Percentiles rank a stretch among this genome's conserved stretches.
These are phyloP conservation scores for Hucho hucho DNA, from an alignment of 2,113 vertebrate species.

Conservation along the genomic window DNA sequence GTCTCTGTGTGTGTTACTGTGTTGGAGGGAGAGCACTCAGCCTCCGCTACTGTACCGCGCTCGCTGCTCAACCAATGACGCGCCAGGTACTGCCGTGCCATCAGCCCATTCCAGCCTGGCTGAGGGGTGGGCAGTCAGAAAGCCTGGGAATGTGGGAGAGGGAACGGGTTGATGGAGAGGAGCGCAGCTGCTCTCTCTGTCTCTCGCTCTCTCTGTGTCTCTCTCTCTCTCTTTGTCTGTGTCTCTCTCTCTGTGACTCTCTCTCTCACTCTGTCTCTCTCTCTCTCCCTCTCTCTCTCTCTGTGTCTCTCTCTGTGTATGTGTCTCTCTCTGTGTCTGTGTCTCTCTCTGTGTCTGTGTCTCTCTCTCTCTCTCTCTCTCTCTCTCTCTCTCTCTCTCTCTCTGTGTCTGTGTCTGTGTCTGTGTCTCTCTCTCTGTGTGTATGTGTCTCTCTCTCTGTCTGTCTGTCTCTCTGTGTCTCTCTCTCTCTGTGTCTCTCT, in stretches of 20 bases:
- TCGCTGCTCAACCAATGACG: slow-evolving; percentile 46
- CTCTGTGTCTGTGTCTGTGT: too few species aligned
- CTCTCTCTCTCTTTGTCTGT: not conserved
- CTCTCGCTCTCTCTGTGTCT: not conserved
- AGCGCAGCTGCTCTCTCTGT: not conserved
- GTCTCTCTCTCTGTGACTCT: not conserved
- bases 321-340: not conserved
- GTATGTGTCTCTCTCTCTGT: not conserved
- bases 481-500: not conserved
- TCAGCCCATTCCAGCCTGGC: slow-evolving; percentile 43
- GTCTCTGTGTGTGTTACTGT: slow-evolving; percentile 3
- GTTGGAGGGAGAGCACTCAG: slow-evolving; percentile 43
- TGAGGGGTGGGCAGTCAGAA: slow-evolving; percentile 44
- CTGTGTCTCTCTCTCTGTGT: not conserved
- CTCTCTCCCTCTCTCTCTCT: not conserved
- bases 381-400: not conserved
- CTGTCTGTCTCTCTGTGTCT: not conserved
- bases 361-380: slow-evolving; percentile 2
- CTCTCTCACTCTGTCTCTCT: not conserved
- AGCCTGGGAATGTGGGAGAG: slow-evolving; percentile 11
- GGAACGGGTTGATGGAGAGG: slow-evolving; percentile 2
- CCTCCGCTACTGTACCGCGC: slow-evolving; percentile 42
- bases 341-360: not conserved
- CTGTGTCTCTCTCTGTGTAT: not conserved
- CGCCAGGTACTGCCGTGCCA: slow-evolving; percentile 11